These are phyloP conservation scores for Uloborus diversus DNA, from an alignment of 1,140 invertebrate genomes.

Conservation along the genomic window DNA sequence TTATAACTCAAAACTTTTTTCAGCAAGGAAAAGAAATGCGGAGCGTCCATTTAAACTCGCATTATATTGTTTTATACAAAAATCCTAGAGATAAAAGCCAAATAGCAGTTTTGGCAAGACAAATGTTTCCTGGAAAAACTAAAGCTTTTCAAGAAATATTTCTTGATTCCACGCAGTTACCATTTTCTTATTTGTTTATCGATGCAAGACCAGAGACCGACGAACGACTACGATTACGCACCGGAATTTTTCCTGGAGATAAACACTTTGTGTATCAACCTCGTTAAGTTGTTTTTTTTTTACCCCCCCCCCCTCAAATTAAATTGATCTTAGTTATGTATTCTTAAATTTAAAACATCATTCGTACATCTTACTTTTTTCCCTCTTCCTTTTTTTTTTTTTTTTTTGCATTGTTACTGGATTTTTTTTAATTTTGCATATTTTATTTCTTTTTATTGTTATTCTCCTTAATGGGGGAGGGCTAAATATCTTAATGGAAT, in stretches of 20 bases:
- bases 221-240: not conserved
- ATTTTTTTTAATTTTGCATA: conserved; percentile 11
- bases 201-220: not conserved
- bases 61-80: conserved; percentile 60
- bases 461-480: no score
- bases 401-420: no score
- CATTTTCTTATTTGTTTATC: not conserved
- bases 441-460: no score
- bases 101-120: conserved; percentile 60
- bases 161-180: not conserved
- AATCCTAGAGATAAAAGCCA: conserved; percentile 64
- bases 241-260: not conserved
- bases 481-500: no score
- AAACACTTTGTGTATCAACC: not conserved
- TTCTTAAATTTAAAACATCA: no score
- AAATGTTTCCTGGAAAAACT: conserved; percentile 62
- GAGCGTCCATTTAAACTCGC: conserved; percentile 11
- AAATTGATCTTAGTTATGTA: no score
- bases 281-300: conserved; percentile 58
- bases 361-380: no score
- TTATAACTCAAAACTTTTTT: conserved; percentile 63
- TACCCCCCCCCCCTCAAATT: not conserved
- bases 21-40: conserved; percentile 60
- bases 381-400: no score
- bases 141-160: conserved; percentile 65